Conservation (phyloP, 1,140 invertebrate species). For the Steinernema feltiae region DNA sequence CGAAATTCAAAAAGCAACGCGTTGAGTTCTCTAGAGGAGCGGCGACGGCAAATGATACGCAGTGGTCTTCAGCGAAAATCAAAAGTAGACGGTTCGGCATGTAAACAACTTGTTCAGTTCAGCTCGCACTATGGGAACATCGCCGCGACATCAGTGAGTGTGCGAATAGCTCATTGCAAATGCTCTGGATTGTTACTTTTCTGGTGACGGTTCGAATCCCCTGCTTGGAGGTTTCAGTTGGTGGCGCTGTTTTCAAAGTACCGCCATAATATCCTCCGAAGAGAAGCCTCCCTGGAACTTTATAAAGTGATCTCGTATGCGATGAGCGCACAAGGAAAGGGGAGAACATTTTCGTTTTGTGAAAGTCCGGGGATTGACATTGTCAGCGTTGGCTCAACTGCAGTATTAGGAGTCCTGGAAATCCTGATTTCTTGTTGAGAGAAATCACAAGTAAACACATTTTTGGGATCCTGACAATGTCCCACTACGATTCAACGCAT, state of each 20-base stretch:
- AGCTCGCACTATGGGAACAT: too few species aligned
- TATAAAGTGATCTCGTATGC: not conserved
- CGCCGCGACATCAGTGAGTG: not conserved
- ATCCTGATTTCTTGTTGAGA: too few species aligned
- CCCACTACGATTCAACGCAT: too few species aligned
- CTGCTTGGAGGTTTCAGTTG: not conserved
- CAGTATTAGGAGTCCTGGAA: too few species aligned
- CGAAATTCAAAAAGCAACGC: not conserved
- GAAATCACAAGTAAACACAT: too few species aligned
- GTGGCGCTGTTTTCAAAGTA: not conserved
- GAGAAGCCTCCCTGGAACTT: not conserved
- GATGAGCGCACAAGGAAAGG: too few species aligned
- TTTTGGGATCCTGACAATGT: too few species aligned
- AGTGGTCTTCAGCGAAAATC: not conserved
- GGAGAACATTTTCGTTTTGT: too few species aligned
- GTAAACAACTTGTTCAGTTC: not conserved
- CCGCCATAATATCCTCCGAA: not conserved
- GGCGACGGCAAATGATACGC: not conserved
- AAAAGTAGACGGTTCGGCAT: not conserved
- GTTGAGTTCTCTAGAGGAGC: too few species aligned
- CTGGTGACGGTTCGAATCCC: not conserved
- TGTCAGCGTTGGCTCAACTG: too few species aligned
- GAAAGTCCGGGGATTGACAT: too few species aligned
- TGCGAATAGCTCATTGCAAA: not conserved
- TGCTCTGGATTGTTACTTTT: not conserved